Conservation (phyloP, 2,888 invertebrate species). For the Nemapogon koenigi region DNA sequence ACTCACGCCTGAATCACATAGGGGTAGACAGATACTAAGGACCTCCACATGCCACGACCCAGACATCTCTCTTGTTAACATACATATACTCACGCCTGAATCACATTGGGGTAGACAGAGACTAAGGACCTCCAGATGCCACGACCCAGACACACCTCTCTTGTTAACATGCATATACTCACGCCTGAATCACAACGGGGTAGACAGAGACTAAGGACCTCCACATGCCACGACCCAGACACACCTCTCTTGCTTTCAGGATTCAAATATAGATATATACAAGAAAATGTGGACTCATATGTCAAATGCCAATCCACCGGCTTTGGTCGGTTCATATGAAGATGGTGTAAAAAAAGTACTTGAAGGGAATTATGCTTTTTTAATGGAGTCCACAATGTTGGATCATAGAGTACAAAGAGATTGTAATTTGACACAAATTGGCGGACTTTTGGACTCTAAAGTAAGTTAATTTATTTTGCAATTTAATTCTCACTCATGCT, state of each 20-base stretch:
- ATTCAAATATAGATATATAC: conserved; percentile 89
- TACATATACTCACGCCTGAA: too few relatives aligned
- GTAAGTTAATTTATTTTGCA: conserved; percentile 27
- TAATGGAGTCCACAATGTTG: conserved; percentile 98
- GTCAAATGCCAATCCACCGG: conserved; percentile 76
- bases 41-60: too few relatives aligned
- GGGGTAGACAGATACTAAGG: too few relatives aligned
- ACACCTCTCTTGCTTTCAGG: conserved; percentile 64
- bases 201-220: too few relatives aligned
- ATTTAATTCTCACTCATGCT: not conserved
- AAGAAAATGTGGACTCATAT: conserved; percentile 96
- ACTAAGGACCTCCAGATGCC: too few relatives aligned
- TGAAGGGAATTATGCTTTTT: conserved; percentile 92
- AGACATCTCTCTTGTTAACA: too few relatives aligned
- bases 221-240: too few relatives aligned
- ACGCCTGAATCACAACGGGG: too few relatives aligned
- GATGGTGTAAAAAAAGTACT: conserved; percentile 89
- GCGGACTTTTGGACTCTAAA: conserved; percentile 70
- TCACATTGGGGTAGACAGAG: too few relatives aligned
- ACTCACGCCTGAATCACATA: too few relatives aligned
- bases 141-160: too few relatives aligned
- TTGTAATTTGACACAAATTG: conserved; percentile 97
- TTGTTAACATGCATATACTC: too few relatives aligned
- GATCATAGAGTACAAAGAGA: conserved; percentile 95
- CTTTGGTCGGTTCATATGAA: conserved; percentile 88